phyloP scores from a whole-genome alignment of 2,888 invertebrate species.

The Chrysolina oricalcia region DNA sequence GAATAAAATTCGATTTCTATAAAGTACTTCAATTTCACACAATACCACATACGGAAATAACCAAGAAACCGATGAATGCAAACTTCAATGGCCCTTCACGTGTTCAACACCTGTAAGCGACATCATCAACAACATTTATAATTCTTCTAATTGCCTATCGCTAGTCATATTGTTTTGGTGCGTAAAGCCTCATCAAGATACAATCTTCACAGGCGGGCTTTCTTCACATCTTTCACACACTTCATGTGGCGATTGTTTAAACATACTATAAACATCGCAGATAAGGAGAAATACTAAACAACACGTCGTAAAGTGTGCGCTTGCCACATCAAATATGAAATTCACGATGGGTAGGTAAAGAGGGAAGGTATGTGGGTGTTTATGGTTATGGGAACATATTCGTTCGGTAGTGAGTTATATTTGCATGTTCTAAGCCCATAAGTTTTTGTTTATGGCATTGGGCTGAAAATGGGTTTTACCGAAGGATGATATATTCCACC shows the following conservation, averaged over 20 bases:
- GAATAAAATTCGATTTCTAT: too few species aligned
- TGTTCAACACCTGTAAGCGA: not conserved
- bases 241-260: not conserved
- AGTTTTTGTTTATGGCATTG: not conserved
- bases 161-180: slow-evolving; percentile 7
- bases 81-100: not conserved
- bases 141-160: slow-evolving; percentile 4
- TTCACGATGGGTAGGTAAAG: not conserved
- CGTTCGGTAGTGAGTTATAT: not conserved
- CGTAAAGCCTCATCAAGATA: slow-evolving; percentile 15
- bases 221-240: slow-evolving; percentile 15
- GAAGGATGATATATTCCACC: not conserved
- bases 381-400: slow-evolving; percentile 17
- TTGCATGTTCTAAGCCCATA: not conserved
- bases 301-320: not conserved
- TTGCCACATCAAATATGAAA: slow-evolving; percentile 18
- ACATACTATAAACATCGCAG: slow-evolving; percentile 3
- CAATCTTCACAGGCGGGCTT: slow-evolving; percentile 2
- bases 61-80: not conserved
- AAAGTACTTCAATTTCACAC: too few species aligned
- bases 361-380: slow-evolving; percentile 7
- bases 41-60: not conserved
- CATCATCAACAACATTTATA: not conserved
- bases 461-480: not conserved
- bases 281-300: not conserved